Base-by-base conservation (phyloP, 2,797 vertebrate species). In the Meda fulgida region DNA sequence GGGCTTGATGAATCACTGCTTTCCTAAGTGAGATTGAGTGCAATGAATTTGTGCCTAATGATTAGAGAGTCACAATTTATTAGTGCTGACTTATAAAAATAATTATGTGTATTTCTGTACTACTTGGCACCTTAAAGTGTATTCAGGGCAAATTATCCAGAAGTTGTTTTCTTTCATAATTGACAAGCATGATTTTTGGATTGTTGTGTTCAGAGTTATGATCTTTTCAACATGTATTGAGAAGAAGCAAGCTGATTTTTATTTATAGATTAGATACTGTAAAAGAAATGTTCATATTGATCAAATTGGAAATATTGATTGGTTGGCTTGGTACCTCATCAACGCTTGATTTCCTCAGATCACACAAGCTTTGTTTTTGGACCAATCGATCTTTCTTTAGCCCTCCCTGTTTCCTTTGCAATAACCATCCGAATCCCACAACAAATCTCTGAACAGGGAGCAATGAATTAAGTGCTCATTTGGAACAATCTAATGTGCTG, bases 391-490 rank as follows among this genome's bases (percentile, higher is more conserved):
- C 91, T 91, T 90, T 88, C 87, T 83, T 85, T 78, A 86, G 81
- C 76, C 81, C n/a, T 43, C 60, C 66, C 21, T 14, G 13, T 55
- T 40, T 80, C 36, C 38, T 14, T 7, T 48, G 48, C 71, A 76
- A 55, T 86, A 79, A 80, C 43, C 13, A 60, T 79, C n/a, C 1
- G 23, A 48, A 21, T 65, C 21, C 63, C 21, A 13, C n/a, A 63
- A 69, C 75, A 83, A 73, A 86, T 78, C 65, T 58, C 34, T 29
- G 88, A 92, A 88, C 91, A 92, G 91, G 93, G 92, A 89, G 92
- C 91, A 94, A 95, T 94, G 92, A 92, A 94, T 95, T 94, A 96
- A 93, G 93, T 93, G 93, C 93, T 94, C 94, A 93, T 95, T 95
- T 94, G 92, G 93, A 94, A 94, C 94, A 94, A 94, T 95, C 90